Conservation (phyloP, 2,113 vertebrate genomes). For the Platanista minor region DNA sequence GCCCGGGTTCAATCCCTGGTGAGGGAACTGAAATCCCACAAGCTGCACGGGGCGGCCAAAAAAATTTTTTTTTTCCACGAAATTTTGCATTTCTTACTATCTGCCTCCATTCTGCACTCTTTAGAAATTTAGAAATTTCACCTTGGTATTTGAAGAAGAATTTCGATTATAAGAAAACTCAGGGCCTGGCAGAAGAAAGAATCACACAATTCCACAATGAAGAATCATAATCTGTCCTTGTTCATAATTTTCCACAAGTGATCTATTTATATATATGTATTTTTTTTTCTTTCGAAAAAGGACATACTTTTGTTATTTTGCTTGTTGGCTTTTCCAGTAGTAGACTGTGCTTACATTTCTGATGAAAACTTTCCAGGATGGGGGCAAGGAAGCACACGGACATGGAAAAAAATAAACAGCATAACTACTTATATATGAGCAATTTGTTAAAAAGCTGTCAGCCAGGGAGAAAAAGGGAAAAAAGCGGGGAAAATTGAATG, state of each 20-base stretch:
- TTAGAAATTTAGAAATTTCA: conserved; percentile 63
- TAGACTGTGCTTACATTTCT: conserved; percentile 1
- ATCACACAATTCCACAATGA: conserved; percentile 13
- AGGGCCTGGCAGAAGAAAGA: conserved; percentile 22
- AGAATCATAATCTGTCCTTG: conserved; percentile 41
- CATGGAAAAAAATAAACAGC: neutral
- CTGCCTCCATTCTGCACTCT: conserved; percentile 35
- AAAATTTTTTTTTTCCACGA: too few species aligned
- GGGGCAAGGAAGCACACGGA: neutral
- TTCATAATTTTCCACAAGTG: neutral
- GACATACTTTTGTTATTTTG: neutral
- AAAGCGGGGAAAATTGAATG: conserved; percentile 57
- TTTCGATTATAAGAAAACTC: conserved; percentile 77
- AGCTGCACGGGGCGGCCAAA: too few species aligned
- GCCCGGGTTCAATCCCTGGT: too few species aligned
- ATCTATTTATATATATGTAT: neutral
- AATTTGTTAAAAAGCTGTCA: conserved; percentile 41
- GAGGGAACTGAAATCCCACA: too few species aligned
- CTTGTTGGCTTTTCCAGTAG: conserved; percentile 43
- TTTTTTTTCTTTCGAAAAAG: neutral
- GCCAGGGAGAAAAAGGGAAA: neutral
- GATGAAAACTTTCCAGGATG: conserved; percentile 42
- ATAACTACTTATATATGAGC: conserved; percentile 38
- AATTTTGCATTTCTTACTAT: conserved; percentile 49
- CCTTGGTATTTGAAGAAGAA: conserved; percentile 66